Evolutionary conservation across 2,888 invertebrate genomes (phyloP).

Genomic region (Trachelus tabidus): DNA sequence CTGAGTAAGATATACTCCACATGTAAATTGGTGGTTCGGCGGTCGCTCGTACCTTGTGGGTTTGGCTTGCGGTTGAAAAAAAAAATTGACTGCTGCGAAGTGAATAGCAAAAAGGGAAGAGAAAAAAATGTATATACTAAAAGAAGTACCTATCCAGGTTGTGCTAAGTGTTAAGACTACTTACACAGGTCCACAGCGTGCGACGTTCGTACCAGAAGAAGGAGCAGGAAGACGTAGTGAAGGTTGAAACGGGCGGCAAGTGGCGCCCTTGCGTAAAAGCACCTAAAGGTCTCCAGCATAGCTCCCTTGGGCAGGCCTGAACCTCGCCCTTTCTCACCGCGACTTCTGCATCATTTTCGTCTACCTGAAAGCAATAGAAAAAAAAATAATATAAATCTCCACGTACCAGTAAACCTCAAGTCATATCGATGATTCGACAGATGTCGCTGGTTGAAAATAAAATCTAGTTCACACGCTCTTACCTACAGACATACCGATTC

Average conservation of each 20-base stretch:
- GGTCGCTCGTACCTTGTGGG: conserved; percentile 13
- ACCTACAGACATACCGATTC: no score
- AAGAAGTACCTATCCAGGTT: background rate
- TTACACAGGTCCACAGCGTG: conserved; percentile 59
- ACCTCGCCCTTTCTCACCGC: conserved; percentile 58
- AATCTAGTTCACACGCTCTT: background rate
- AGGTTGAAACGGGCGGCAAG: conserved; percentile 45
- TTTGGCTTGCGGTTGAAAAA: background rate
- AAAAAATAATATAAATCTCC: background rate
- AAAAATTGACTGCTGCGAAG: background rate
- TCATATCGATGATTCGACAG: background rate
- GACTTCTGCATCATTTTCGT: conserved; percentile 52
- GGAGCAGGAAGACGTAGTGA: conserved; percentile 35
- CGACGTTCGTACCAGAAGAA: conserved; percentile 37
- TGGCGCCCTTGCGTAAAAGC: conserved; percentile 53
- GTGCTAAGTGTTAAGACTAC: conserved; percentile 22
- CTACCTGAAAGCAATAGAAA: conserved; percentile 44
- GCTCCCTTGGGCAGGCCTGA: conserved; percentile 51
- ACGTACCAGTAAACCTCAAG: background rate
- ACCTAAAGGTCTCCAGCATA: conserved; percentile 55
- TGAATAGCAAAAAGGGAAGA: background rate
- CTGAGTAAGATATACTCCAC: conserved; percentile 53
- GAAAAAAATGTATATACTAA: background rate
- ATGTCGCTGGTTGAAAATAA: background rate
- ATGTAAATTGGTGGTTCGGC: conserved; percentile 48